Base-by-base conservation (phyloP, 2,113 vertebrate species). In the Scopus umbretta region DNA sequence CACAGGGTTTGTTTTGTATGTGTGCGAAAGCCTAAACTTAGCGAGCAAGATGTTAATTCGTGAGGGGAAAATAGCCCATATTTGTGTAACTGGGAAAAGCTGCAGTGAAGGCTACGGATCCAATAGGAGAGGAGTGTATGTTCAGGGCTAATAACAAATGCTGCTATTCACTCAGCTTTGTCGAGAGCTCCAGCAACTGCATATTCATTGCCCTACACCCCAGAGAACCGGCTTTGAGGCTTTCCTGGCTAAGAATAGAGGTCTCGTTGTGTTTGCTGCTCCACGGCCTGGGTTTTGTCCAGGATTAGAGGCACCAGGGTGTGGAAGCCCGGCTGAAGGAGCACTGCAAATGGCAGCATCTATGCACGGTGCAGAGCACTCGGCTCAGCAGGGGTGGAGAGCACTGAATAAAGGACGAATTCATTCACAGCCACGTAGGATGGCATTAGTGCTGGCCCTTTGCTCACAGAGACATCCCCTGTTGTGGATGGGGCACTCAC, bases 11-110 rank as follows among this genome's bases (percentile, higher is more conserved):
- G 81, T 95, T 96, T 81, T 73, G 55, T 61, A 36, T 9, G 12
- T 14, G 14, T 49, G 79, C 22, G 13, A 90, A 93, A 80, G 36
- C 81, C 95, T 92, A 96, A 97, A 96, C 79, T 97, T 94, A 94
- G 94, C n/a, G 0, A 94, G 87, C 76, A 83, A 91, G 90, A 94
- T 92, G 86, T 87, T 96, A 94, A 95, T 95, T 94, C 6, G 62
- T 74, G 66, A 94, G 63, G 82, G 74, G 66, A 96, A 97, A 97
- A 95, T 73, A 96, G 94, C 85, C 88, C 86, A 34, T 85, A 88
- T 97, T 97, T 97, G 86, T 81, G 91, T 90, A 91, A 97, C 89
- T 87, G 91, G 55, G 96, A 88, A 93, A 94, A 97, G 89, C 95
- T 85, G 96, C 89, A 96, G 95, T 10, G 5, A 92, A 95, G 88